Conservation (phyloP, 2,113 vertebrate genomes). For the Hemiscyllium ocellatum region DNA sequence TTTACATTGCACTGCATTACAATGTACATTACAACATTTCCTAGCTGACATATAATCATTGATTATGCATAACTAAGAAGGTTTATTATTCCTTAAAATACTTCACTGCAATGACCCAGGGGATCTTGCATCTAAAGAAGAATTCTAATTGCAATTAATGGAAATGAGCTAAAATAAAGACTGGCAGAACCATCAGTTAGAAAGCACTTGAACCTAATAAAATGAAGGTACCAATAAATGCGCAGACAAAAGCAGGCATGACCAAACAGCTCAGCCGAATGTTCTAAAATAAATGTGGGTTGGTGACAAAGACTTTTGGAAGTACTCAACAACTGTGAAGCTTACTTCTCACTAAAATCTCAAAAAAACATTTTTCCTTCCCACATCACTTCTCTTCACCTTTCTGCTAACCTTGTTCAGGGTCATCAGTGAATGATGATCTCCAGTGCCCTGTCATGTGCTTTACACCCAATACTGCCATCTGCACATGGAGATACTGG, state of each 20-base stretch:
- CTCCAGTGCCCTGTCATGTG: too few relatives aligned
- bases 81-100: conserved; percentile 10
- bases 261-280: background rate
- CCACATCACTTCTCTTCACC: background rate
- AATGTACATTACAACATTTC: background rate
- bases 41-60: background rate
- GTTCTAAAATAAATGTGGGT: background rate
- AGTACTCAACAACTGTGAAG: background rate
- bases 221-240: background rate
- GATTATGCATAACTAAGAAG: background rate
- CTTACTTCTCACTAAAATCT: background rate
- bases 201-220: background rate
- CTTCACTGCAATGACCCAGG: background rate
- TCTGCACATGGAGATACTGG: too few relatives aligned
- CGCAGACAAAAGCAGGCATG: background rate
- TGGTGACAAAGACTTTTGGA: background rate
- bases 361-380: background rate
- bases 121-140: background rate
- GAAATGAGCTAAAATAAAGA: background rate
- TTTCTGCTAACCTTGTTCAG: background rate
- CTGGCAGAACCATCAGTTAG: background rate
- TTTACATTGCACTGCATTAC: background rate
- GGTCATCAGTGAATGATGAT: background rate
- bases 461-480: too few relatives aligned
- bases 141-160: background rate